phyloP scores from a whole-genome alignment of 2,113 vertebrate species.

The Anguilla japonica region DNA sequence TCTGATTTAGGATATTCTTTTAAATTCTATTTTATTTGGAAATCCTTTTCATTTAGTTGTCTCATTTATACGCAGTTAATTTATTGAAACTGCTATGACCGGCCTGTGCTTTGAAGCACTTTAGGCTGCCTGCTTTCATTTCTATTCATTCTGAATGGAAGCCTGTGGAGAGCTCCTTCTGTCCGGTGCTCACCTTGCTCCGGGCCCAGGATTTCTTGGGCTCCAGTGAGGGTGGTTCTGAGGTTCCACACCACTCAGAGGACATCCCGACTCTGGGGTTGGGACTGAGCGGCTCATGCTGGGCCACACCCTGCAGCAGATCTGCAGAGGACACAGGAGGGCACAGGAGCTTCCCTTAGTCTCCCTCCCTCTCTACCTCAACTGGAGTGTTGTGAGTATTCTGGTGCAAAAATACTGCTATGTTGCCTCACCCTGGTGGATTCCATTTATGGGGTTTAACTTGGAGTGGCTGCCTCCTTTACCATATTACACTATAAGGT shows the following conservation, averaged over 20 bases:
- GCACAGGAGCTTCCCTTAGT: background rate
- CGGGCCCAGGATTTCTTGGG: conserved; percentile 5
- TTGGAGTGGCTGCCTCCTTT: background rate
- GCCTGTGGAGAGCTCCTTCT: too few relatives aligned
- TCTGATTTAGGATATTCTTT: too few relatives aligned
- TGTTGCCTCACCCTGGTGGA: too few relatives aligned
- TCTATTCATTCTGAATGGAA: background rate
- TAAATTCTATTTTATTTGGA: too few relatives aligned
- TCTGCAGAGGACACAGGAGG: background rate
- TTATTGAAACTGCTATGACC: too few relatives aligned
- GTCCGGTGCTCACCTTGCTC: conserved; percentile 24
- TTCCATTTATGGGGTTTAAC: background rate
- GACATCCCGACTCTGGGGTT: conserved; percentile 16
- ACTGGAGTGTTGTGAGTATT: background rate
- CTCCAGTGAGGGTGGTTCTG: background rate
- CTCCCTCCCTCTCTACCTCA: background rate
- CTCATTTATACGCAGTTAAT: too few relatives aligned
- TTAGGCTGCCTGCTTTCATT: too few relatives aligned
- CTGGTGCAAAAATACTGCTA: too few relatives aligned
- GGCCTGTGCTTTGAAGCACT: too few relatives aligned
- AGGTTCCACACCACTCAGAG: conserved; percentile 20
- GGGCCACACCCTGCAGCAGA: background rate
- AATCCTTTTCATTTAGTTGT: too few relatives aligned
- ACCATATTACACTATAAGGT: background rate
- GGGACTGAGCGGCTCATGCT: background rate